Evolutionary conservation across 2,888 invertebrate genomes (phyloP), one percentile per base, ranked within the genome.

Genomic region (Tuta absoluta): DNA sequence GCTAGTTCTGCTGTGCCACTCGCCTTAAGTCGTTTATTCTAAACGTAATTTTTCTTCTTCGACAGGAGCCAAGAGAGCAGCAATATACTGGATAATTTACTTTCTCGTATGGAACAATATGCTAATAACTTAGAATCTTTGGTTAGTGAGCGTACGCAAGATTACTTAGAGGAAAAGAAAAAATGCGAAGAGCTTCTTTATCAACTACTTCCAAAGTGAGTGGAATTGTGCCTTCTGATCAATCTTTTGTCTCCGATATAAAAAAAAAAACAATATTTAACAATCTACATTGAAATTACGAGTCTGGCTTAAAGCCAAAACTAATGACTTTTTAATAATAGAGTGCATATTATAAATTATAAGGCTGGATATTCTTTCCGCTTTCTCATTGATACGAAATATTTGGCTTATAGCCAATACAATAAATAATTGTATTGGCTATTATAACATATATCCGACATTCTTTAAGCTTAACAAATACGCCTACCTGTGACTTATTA

Each of bases 91-190:
- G 99, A 99, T 91, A 99, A 99, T 90, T 93, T 99, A 67, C 92
- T 98, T 61, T 97, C 97, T 64, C 96, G 99, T 71, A 99, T 99
- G 99, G 99, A 99, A 85, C 98, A 98, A 85, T 99, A 99, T 81
- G 99, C 99, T 41, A 98, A 98, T 91, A 99, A 99, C 88, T 94
- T 99, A 86, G 99, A 99, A 91, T 95, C 95, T 51, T 92, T 99
- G 72, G 99, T 99, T 24, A 98, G 98, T 79, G 98, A 99, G 85
- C 93, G 99, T 71, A 99, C 99, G 0, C 96, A 97, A 66, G 99
- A 99, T 87, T 99, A 99, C 85, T 93, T 99, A 76, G 99, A 99
- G 79, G 99, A 99, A 89, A 99, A 99, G 91, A 95, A 98, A 75
- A 99, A 98, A 91, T 99, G 99, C 75, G 99, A 99, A 84, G 98